Base-by-base conservation (phyloP, 2,113 vertebrate species). In the Benitochromis conjunctus region DNA sequence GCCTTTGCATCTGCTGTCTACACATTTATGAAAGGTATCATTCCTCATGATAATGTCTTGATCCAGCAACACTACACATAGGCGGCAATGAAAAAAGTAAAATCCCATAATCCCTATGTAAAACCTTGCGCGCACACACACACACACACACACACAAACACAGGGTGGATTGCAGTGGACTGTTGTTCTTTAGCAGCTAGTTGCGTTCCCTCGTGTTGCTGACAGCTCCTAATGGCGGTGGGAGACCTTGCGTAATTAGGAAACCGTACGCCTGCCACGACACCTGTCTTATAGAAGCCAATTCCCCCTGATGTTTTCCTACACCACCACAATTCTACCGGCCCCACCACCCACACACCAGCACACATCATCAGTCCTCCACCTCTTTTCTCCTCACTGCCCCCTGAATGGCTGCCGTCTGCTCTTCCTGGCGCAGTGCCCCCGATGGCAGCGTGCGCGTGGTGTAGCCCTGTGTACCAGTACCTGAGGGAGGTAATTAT, bases 401-500 rank as follows among this genome's bases (percentile, higher is more conserved):
- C 89, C 94, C 86, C 89, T 89, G 91, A 92, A 92, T 86, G 83
- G 94, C 80, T 90, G 93, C 89, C 88, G 89, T 94, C 92, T 94
- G 94, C 93, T 93, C 81, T 93, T 82, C 57, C 89, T 91, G 93
- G 92, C 86, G 80, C 89, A 88, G 88, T 94, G 92, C 93, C 93
- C 91, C 92, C 46, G 57, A 86, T 94, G 92, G 93, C 79, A 84
- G 85, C 57, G 57, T 74, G 88, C 84, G 62, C 36, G 24, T 41
- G 57, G 84, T 91, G 87, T 91, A 83, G 91, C 81, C 74, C 89
- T 85, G 84, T 90, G 89, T 86, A 85, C 71, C 8, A 1, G 74
- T 92, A 95, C 95, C 94, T 95, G 92, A 84, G 94, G 94, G 95
- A 96, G 90, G 95, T 94, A 93, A 96, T 95, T 96, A 96, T 92